Conservation (phyloP, 2,113 vertebrate genomes). For the Pogona vitticeps region DNA sequence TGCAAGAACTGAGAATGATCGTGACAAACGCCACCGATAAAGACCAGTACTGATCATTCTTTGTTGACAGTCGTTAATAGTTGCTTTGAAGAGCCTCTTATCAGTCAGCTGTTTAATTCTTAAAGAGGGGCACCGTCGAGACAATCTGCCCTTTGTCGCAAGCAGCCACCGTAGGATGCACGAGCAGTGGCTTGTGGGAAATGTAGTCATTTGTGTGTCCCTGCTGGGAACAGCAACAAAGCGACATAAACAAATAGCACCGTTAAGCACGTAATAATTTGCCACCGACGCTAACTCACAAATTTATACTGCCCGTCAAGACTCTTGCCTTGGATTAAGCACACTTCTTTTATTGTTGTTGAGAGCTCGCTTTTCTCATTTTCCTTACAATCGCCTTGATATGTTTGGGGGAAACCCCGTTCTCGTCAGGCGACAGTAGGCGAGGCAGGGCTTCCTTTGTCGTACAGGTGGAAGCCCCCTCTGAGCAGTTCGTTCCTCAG, state of each 20-base stretch:
- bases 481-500: not conserved
- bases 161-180: conserved; percentile 9
- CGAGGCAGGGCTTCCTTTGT: not conserved
- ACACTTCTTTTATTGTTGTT: not conserved
- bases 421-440: not conserved
- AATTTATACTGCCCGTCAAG: not conserved
- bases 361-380: no score
- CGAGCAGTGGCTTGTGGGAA: conserved; percentile 10
- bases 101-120: conserved; percentile 28
- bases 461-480: not conserved
- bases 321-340: not conserved
- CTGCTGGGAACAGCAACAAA: not conserved
- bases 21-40: not conserved
- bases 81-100: conserved; percentile 21
- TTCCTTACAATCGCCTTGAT: no score
- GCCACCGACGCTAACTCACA: no score
- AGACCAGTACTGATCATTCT: not conserved
- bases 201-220: conserved; percentile 30
- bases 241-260: not conserved
- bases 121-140: not conserved
- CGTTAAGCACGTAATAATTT: no score
- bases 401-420: not conserved
- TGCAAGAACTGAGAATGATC: not conserved
- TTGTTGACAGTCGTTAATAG: conserved; percentile 16
- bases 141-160: not conserved